These are phyloP conservation scores for Limonius californicus DNA, from an alignment of 1,140 invertebrate species.

Conservation along the genomic window DNA sequence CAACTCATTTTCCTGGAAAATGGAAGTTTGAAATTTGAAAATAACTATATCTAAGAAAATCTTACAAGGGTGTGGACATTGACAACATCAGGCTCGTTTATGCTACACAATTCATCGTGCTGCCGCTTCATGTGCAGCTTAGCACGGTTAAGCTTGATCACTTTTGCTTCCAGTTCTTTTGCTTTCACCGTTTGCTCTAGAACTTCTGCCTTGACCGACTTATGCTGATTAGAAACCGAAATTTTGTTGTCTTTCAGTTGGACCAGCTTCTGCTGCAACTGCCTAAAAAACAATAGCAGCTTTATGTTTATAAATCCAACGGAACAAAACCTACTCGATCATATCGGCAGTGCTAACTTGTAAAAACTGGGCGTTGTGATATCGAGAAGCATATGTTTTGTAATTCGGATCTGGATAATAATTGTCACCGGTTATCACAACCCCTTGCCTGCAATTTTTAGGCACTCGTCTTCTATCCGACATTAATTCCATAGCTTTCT, in stretches of 20 bases:
- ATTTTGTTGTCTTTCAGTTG: not conserved
- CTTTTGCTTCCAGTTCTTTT: conserved; percentile 1
- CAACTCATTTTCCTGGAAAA: conserved; percentile 33
- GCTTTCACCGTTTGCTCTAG: not conserved
- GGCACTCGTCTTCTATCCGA: conserved; percentile 57
- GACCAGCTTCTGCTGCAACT: conserved; percentile 2
- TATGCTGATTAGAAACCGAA: not conserved
- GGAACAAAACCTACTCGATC: conserved; percentile 47
- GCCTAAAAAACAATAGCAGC: conserved; percentile 12
- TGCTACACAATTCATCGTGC: conserved; percentile 22
- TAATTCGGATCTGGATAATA: conserved; percentile 67
- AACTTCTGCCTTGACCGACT: not conserved
- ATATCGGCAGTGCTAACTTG: conserved; percentile 61
- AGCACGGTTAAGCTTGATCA: conserved; percentile 3
- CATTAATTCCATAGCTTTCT: conserved; percentile 61
- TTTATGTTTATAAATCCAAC: not conserved
- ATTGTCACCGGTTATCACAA: conserved; percentile 58
- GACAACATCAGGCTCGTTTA: conserved; percentile 48
- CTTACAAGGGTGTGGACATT: conserved; percentile 49
- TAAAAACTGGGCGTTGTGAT: conserved; percentile 51
- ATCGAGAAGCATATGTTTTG: conserved; percentile 58
- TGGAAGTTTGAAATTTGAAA: not conserved
- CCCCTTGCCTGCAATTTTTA: conserved; percentile 57
- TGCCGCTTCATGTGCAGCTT: conserved; percentile 6
- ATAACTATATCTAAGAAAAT: not conserved